Evolutionary conservation across 2,888 invertebrate species (phyloP).

Genomic region (Hypomecis punctinalis): DNA sequence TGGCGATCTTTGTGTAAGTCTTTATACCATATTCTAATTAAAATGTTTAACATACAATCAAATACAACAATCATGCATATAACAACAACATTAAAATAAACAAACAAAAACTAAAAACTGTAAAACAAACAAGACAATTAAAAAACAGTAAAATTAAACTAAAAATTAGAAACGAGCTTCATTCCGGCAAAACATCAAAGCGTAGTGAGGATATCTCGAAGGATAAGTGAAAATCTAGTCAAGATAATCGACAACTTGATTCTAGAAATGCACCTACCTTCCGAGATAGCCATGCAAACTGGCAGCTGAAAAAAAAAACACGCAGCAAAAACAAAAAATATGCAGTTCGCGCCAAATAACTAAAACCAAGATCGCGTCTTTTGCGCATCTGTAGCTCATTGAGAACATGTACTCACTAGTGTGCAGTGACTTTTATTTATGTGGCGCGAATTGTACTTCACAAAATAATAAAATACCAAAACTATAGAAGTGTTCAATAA

Average conservation of each 20-base stretch:
- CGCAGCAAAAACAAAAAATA: constrained; percentile 31
- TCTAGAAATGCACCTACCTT: constrained; percentile 85
- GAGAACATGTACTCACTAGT: too few relatives aligned
- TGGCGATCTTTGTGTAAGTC: too few relatives aligned
- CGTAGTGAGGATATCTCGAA: constrained; percentile 67
- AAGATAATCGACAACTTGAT: constrained; percentile 78
- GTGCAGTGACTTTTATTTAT: too few relatives aligned
- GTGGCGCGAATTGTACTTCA: too few relatives aligned
- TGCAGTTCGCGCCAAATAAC: not conserved
- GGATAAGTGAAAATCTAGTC: constrained; percentile 89
- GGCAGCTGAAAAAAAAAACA: constrained; percentile 40
- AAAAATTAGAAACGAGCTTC: constrained; percentile 47
- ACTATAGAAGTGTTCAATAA: too few relatives aligned
- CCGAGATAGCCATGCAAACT: constrained; percentile 56
- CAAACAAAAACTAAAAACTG: constrained; percentile 37
- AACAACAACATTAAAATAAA: constrained; percentile 10
- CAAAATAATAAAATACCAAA: too few relatives aligned
- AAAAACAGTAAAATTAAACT: constrained; percentile 41
- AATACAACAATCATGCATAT: not conserved
- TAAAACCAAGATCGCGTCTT: not conserved
- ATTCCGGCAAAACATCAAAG: constrained; percentile 64
- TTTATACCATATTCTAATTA: not conserved
- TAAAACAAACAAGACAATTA: constrained; percentile 35
- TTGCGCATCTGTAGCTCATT: too few relatives aligned
- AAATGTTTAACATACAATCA: not conserved